phyloP scores from a whole-genome alignment of 2,888 invertebrate species.

The Stegana nigrithorax region DNA sequence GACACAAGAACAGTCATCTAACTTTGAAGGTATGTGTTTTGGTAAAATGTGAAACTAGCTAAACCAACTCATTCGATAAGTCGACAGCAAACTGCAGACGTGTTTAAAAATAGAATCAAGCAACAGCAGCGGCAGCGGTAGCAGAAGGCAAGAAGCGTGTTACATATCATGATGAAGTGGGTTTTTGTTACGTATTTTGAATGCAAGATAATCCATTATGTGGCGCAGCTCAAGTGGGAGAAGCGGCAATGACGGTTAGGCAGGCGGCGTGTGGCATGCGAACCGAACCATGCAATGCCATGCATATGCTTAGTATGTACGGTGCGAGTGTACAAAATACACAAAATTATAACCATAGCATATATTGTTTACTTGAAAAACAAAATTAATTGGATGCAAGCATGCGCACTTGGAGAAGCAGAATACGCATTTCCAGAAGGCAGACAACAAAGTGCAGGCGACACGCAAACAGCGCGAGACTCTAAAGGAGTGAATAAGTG shows the following conservation, averaged over 20 bases:
- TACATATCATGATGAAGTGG: slow-evolving; percentile 34
- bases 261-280: background rate
- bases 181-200: slow-evolving; percentile 51
- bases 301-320: background rate
- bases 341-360: background rate
- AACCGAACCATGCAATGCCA: background rate
- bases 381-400: slow-evolving; percentile 39
- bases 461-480: too few relatives aligned
- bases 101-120: background rate
- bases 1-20: too few relatives aligned
- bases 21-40: too few relatives aligned
- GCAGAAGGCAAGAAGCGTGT: background rate
- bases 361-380: slow-evolving; percentile 30
- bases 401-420: too few relatives aligned
- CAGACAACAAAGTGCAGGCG: background rate
- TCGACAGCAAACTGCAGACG: too few relatives aligned
- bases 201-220: slow-evolving; percentile 40
- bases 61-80: too few relatives aligned
- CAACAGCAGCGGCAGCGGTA: background rate
- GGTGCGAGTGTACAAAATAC: background rate
- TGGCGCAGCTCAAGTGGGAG: background rate
- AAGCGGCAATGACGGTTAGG: background rate
- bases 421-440: too few relatives aligned
- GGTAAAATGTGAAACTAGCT: too few relatives aligned
- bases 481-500: too few relatives aligned